A percentile compares a stretch with the other conserved stretches of the same genome.
Evolutionary conservation across 2,888 invertebrate species (phyloP).

Genomic region (Argyresthia albistria): DNA sequence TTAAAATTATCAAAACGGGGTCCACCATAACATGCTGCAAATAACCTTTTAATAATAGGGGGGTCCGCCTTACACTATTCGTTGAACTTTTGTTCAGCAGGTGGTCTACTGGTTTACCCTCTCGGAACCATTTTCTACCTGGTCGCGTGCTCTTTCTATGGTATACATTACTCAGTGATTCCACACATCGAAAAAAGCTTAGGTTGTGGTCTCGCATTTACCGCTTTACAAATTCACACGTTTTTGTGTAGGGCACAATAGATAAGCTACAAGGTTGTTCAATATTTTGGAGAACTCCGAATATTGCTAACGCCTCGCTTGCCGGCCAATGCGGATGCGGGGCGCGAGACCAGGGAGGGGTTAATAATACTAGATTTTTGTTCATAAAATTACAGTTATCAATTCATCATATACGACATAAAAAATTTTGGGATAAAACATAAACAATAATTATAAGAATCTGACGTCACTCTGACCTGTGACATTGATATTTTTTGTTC

Average conservation of each 20-base stretch:
- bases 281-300: no score
- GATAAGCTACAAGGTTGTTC: no score
- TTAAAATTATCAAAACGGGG: no score
- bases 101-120: constrained; percentile 14
- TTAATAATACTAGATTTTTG: no score
- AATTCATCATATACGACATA: no score
- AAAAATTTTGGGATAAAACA: no score
- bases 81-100: constrained; percentile 16
- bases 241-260: constrained; percentile 5
- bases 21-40: neutral
- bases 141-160: constrained; percentile 25
- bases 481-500: constrained; percentile 21
- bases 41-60: constrained; percentile 1
- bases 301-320: no score
- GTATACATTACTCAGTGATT: neutral
- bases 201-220: constrained; percentile 2
- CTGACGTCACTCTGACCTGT: constrained; percentile 9
- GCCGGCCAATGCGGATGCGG: no score
- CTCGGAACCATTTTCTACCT: constrained; percentile 20
- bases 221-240: constrained; percentile 8
- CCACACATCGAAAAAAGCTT: neutral
- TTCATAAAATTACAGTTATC: no score
- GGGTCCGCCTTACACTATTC: neutral
- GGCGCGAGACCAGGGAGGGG: no score
- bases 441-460: constrained; percentile 7